A percentile compares a stretch with the other conserved stretches of the same genome.
Evolutionary conservation across 1,140 invertebrate genomes (phyloP).

Genomic region (Apis cerana): DNA sequence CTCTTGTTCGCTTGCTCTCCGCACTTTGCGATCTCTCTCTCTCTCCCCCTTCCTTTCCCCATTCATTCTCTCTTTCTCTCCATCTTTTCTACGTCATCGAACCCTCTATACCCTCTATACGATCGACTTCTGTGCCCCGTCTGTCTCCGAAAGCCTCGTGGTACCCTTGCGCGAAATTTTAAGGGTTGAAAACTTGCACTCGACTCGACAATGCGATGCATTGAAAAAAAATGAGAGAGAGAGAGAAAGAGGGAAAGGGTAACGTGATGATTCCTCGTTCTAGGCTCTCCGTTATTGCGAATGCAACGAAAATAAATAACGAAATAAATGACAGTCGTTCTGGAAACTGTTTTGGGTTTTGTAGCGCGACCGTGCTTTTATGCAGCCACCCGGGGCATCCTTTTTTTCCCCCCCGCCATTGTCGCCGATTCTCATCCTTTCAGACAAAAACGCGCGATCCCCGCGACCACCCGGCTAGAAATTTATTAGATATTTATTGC

Average conservation of each 20-base stretch:
- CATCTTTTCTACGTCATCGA: conserved; percentile 54
- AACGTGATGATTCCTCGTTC: conserved; percentile 51
- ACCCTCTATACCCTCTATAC: conserved; percentile 47
- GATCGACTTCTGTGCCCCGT: conserved; percentile 64
- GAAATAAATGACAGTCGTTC: conserved; percentile 78
- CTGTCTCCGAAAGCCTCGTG: conserved; percentile 64
- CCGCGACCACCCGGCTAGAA: conserved; percentile 75
- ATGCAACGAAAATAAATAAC: conserved; percentile 79
- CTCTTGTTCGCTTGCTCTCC: conserved; percentile 29
- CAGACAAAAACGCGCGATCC: conserved; percentile 70
- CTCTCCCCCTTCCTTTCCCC: not conserved
- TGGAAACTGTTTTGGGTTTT: conserved; percentile 79
- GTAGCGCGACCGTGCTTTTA: conserved; percentile 67
- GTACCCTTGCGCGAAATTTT: conserved; percentile 75
- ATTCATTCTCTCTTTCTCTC: conserved; percentile 24
- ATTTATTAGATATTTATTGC: conserved; percentile 81
- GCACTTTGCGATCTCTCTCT: not conserved
- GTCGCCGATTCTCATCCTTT: conserved; percentile 54
- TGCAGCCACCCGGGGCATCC: conserved; percentile 37
- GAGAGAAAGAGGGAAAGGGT: conserved; percentile 34
- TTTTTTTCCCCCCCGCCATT: conserved; percentile 50
- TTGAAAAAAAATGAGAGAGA: conserved; percentile 3
- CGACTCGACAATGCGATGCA: conserved; percentile 76
- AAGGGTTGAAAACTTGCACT: conserved; percentile 81
- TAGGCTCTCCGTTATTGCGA: conserved; percentile 37